Percentiles rank a stretch among this genome's conserved stretches.
Evolutionary conservation across 2,113 vertebrate genomes (phyloP).

Genomic region (Amphilophus citrinellus): DNA sequence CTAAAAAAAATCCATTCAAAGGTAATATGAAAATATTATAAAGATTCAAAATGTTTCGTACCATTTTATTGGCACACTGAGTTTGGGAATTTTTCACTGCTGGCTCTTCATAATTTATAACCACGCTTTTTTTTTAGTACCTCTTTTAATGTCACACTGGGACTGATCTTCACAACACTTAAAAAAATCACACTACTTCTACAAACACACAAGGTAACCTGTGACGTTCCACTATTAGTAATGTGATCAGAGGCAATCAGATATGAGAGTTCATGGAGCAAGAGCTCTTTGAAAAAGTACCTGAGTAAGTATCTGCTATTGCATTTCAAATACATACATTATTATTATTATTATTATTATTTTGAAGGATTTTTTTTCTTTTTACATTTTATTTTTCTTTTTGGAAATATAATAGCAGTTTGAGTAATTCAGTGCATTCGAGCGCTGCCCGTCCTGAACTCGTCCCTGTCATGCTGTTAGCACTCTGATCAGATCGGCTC

Average conservation of each 20-base stretch:
- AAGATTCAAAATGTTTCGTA: neutral
- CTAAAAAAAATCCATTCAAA: neutral
- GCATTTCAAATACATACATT: neutral
- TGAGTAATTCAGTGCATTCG: neutral
- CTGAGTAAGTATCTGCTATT: neutral
- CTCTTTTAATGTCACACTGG: neutral
- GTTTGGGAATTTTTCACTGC: neutral
- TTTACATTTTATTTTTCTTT: neutral
- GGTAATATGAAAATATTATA: neutral
- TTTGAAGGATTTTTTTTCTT: neutral
- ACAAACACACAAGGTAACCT: neutral
- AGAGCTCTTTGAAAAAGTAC: constrained; percentile 4
- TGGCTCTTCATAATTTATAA: neutral
- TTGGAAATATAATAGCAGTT: neutral
- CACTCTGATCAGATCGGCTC: neutral
- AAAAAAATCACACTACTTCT: neutral
- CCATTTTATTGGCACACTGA: neutral
- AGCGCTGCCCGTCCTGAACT: neutral
- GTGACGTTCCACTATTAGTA: neutral
- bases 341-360: too few species aligned
- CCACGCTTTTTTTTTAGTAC: neutral
- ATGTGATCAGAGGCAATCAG: neutral
- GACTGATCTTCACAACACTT: neutral
- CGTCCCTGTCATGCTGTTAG: neutral
- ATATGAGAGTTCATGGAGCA: neutral